Conservation (phyloP, 2,888 invertebrate genomes). For the Lucinisca nassula region DNA sequence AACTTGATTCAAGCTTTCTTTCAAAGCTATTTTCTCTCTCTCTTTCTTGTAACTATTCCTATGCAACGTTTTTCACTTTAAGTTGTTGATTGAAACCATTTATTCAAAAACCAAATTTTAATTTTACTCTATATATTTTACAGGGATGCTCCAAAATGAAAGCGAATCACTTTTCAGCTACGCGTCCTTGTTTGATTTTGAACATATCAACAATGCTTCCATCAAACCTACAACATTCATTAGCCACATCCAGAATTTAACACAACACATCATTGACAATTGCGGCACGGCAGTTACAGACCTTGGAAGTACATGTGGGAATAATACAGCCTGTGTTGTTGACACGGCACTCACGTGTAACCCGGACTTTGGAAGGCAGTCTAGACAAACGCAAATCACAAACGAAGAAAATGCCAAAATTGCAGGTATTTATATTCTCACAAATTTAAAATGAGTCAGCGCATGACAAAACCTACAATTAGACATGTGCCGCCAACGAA, state of each 20-base stretch:
- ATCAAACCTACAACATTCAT: conserved; percentile 16
- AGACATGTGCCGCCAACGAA: no score
- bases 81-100: no score
- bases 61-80: no score
- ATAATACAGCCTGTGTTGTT: conserved; percentile 34
- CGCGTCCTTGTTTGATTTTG: neutral
- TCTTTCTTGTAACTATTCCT: no score
- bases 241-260: neutral
- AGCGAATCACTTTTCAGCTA: neutral
- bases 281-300: neutral
- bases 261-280: neutral
- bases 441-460: no score
- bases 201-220: conserved; percentile 21
- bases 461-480: no score
- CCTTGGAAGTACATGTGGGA: neutral
- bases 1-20: no score
- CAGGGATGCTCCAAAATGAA: neutral
- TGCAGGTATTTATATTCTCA: no score
- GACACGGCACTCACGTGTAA: conserved; percentile 39
- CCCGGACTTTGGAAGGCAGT: neutral
- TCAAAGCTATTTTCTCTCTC: no score
- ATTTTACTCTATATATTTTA: no score
- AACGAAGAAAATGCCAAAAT: neutral
- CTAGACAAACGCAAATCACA: neutral
- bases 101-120: no score